Evolutionary conservation across 2,888 invertebrate genomes (phyloP), one percentile per base, ranked within the genome.

Genomic region (Entomobrya multifasciata): DNA sequence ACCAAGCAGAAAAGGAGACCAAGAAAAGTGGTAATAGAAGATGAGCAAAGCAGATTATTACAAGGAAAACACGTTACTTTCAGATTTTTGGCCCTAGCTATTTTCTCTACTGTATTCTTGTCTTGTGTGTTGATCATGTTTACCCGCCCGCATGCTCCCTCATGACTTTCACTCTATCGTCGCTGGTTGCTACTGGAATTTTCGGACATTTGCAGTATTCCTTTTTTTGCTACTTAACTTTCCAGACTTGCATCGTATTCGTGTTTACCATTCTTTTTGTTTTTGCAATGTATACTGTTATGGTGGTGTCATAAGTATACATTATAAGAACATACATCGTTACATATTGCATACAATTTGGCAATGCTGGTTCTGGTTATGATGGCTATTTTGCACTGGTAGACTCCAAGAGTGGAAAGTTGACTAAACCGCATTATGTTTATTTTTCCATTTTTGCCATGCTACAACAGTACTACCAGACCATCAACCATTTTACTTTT

Each of bases 361-460:
- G n/a, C n/a, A n/a, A n/a, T n/a, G n/a, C n/a, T 36, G 8, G 36
- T 36, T 36, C 8, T 65, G 65, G 67, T 67, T 44, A 44, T 47
- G 67, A 67, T 67, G 44, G 44, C 36, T 41, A 41, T 67, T 44
- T 44, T 49, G 13, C 13, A n/a, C 44, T 67, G 44, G 8, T 8
- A 36, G 8, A 36, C 41, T 67, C 44, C 22, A n/a, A n/a, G n/a
- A 25, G 67, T 44, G 52, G 49, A 74, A 74, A 44, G 72, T 74
- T 74, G 47, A 52, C 49, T 36, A 74, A 67, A 74, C 72, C 72
- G 72, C 72, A 74, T 74, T 74, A 74, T 74, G 72, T 74, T 74
- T 74, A 74, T 52, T 74, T 74, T 74, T 74, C 52, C 72, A 52
- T 74, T 74, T 36, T 74, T 20, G 47, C 47, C 1, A 72, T 13